Evolutionary conservation across 53 echinoderm and acorn worm species (phyloP).

Genomic region (Zoroaster sp.): DNA sequence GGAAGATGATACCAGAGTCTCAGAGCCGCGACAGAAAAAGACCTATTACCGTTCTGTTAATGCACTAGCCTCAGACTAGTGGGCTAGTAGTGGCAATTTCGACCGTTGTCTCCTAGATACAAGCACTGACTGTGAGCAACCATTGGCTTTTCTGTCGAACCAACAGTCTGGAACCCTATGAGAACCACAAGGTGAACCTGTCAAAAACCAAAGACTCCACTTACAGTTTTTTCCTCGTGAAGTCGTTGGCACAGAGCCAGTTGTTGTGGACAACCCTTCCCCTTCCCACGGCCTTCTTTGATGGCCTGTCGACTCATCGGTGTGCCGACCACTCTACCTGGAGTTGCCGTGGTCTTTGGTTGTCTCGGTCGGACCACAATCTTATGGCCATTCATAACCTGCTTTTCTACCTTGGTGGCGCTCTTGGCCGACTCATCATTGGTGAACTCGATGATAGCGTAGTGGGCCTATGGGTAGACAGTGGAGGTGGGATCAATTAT

Average conservation of each 20-base stretch:
- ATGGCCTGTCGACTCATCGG: background rate
- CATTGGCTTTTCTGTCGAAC: too few relatives aligned
- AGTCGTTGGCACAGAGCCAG: slow-evolving; percentile 34
- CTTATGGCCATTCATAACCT: slow-evolving; percentile 80
- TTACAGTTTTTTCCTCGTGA: slow-evolving; percentile 59
- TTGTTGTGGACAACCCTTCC: background rate
- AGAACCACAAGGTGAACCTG: too few relatives aligned
- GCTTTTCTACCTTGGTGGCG: slow-evolving; percentile 77
- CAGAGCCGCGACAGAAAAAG: too few relatives aligned
- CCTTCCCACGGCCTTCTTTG: slow-evolving; percentile 28
- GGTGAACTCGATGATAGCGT: slow-evolving; percentile 91
- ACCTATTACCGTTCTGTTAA: too few relatives aligned
- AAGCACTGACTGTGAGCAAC: too few relatives aligned
- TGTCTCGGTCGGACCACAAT: slow-evolving; percentile 82
- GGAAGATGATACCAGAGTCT: too few relatives aligned
- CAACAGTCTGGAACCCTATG: too few relatives aligned
- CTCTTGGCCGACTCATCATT: slow-evolving; percentile 61
- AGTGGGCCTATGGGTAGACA: slow-evolving; percentile 90
- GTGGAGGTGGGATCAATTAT: too few relatives aligned
- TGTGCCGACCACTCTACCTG: background rate
- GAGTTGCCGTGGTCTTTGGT: slow-evolving; percentile 47
- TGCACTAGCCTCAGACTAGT: too few relatives aligned
- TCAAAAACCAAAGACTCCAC: too few relatives aligned
- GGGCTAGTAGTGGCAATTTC: too few relatives aligned
- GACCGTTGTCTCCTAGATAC: too few relatives aligned